A percentile compares a stretch with the other conserved stretches of the same genome.
Evolutionary conservation across 2,113 vertebrate genomes (phyloP).

Genomic region (Xenotilapia leptura): DNA sequence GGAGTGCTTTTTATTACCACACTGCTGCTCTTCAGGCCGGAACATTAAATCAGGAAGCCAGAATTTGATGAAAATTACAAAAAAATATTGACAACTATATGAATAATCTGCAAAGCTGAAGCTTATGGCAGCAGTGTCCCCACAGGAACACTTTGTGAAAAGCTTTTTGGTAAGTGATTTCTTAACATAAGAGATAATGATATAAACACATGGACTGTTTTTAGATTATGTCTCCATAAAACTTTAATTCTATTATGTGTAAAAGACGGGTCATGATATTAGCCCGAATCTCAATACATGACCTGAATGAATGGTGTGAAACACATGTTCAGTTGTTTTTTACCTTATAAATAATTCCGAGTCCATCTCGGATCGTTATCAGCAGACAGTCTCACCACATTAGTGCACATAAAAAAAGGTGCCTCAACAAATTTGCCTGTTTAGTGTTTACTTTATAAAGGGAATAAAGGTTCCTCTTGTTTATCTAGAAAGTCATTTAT

Average conservation of each 20-base stretch:
- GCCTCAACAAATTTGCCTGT: not conserved
- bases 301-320: not conserved
- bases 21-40: not conserved
- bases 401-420: not conserved
- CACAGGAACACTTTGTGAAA: not conserved
- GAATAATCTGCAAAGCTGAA: not conserved
- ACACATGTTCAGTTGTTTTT: not conserved
- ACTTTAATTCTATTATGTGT: not conserved
- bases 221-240: not conserved
- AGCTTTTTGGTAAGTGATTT: not conserved
- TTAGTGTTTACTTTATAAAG: not conserved
- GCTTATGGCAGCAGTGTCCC: not conserved
- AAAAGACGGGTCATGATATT: not conserved
- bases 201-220: not conserved
- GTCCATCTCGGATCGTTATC: not conserved
- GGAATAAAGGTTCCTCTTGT: not conserved
- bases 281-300: not conserved
- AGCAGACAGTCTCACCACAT: not conserved
- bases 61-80: not conserved
- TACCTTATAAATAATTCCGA: not conserved
- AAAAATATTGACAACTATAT: not conserved
- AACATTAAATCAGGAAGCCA: conserved; percentile 19
- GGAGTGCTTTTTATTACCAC: not conserved
- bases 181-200: not conserved
- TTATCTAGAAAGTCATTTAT: not conserved